phyloP scores from a whole-genome alignment of 2,888 invertebrate species.

The Caradrina clavipalpis region DNA sequence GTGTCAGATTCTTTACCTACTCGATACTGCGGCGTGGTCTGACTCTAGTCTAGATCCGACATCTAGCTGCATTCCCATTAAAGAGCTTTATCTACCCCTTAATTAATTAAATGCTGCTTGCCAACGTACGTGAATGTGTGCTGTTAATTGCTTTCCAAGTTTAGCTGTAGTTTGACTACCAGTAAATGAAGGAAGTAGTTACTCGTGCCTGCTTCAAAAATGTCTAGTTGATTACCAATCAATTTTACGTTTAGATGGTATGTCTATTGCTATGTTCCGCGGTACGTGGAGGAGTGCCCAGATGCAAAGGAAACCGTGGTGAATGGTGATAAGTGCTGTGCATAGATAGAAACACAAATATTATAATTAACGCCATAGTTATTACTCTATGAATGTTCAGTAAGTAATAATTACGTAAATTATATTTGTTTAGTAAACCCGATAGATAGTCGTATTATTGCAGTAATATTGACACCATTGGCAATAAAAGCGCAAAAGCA shows the following conservation, averaged over 20 bases:
- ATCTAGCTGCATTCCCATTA: constrained; percentile 40
- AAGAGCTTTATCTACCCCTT: constrained; percentile 31
- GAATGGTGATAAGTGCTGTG: background rate
- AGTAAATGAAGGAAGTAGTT: constrained; percentile 4
- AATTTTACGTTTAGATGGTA: constrained; percentile 24
- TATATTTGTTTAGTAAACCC: no score
- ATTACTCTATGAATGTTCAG: no score
- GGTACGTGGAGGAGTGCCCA: background rate
- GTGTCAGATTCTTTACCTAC: constrained; percentile 33
- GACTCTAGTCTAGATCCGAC: constrained; percentile 31
- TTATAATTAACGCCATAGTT: background rate
- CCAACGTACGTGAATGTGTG: background rate
- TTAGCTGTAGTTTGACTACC: background rate
- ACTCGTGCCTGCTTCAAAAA: constrained; percentile 5
- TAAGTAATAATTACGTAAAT: no score
- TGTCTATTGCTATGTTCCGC: constrained; percentile 12
- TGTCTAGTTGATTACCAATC: constrained; percentile 28
- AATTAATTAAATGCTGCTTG: constrained; percentile 41
- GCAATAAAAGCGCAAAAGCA: no score
- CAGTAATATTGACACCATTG: no score
- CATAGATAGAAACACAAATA: background rate
- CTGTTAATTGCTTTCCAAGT: constrained; percentile 27
- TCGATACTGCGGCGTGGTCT: constrained; percentile 2
- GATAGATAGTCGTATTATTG: no score
- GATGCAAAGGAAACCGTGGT: background rate